Conservation (phyloP, 2,797 vertebrate species). For the Eremophila alpestris region DNA sequence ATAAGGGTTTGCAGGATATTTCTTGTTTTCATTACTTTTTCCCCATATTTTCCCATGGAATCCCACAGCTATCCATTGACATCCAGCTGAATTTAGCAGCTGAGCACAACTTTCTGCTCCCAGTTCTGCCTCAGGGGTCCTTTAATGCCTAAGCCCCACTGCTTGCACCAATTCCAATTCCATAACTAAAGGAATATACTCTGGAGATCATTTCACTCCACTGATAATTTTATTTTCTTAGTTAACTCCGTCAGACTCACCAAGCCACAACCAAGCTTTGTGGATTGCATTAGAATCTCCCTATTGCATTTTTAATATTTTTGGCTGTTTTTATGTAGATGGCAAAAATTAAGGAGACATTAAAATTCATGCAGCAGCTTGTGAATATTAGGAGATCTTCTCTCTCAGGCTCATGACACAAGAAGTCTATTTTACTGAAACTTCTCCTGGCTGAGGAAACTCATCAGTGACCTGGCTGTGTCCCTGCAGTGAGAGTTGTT, state of each 20-base stretch:
- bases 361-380: not conserved
- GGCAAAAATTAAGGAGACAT: not conserved
- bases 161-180: not conserved
- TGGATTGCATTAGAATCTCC: not conserved
- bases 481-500: not conserved
- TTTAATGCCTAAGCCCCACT: not conserved
- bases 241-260: not conserved
- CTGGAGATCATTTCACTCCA: not conserved
- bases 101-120: not conserved
- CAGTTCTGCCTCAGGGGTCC: not conserved
- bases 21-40: not conserved
- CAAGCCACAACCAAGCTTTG: not conserved
- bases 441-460: not conserved
- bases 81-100: not conserved
- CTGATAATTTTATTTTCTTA: not conserved
- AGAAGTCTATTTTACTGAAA: not conserved
- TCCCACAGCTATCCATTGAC: not conserved
- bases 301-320: not conserved
- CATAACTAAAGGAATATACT: not conserved
- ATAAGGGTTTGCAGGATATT: not conserved
- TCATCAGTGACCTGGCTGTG: rapidly evolving
- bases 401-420: not conserved
- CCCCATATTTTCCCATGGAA: not conserved
- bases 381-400: not conserved
- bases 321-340: not conserved